Evolutionary conservation across 1,140 invertebrate genomes (phyloP).

Genomic region (Cheumatopsyche charites): DNA sequence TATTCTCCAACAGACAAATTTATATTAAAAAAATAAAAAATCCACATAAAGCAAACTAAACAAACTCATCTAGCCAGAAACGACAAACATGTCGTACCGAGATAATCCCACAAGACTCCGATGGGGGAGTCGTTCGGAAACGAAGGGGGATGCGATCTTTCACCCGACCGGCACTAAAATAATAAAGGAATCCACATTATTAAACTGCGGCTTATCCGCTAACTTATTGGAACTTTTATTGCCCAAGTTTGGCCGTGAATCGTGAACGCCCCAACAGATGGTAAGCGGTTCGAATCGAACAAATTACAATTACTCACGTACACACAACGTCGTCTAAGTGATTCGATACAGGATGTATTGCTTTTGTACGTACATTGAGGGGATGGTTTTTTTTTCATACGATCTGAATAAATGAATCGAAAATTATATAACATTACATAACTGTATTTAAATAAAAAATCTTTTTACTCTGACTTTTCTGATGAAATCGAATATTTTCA

Average conservation of each 20-base stretch:
- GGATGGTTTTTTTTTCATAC: too few species aligned
- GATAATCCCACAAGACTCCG: too few species aligned
- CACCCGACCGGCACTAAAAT: conserved; percentile 30
- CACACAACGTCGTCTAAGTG: background rate
- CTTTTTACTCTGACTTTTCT: too few species aligned
- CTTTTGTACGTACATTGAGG: background rate
- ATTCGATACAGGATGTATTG: conserved; percentile 1
- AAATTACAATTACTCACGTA: conserved; percentile 1
- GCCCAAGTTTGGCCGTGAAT: conserved; percentile 40
- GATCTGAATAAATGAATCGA: too few species aligned
- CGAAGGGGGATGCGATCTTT: background rate
- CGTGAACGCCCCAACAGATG: conserved; percentile 36
- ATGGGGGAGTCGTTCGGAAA: too few species aligned
- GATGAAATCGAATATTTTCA: too few species aligned
- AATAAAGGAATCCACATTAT: conserved; percentile 40
- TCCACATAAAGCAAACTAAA: too few species aligned
- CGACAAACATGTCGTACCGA: too few species aligned
- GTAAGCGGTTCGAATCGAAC: conserved; percentile 27
- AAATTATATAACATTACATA: background rate
- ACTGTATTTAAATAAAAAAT: too few species aligned
- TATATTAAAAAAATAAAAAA: too few species aligned
- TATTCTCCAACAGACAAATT: too few species aligned
- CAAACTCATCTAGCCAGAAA: too few species aligned
- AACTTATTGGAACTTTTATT: conserved; percentile 43
- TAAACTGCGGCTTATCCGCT: conserved; percentile 35